These are phyloP conservation scores for Thumatha senex DNA, from an alignment of 2,888 invertebrate species.

Conservation along the genomic window DNA sequence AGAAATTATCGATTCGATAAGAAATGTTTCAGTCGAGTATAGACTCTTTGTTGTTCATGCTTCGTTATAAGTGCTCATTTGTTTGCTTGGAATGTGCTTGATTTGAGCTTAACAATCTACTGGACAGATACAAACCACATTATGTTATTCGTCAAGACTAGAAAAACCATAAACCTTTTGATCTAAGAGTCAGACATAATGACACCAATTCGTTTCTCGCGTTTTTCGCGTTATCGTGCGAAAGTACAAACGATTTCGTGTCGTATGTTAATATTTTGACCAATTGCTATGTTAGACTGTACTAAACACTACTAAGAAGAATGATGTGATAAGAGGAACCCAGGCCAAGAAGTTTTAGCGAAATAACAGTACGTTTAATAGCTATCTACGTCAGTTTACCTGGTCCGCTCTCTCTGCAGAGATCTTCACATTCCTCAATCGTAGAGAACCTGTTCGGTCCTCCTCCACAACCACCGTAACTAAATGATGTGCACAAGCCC, in stretches of 20 bases:
- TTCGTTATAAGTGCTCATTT: neutral
- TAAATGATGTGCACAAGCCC: constrained; percentile 87
- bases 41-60: constrained; percentile 4
- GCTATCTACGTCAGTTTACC: constrained; percentile 39
- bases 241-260: no score
- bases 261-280: no score
- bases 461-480: constrained; percentile 92
- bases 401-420: constrained; percentile 79
- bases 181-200: neutral
- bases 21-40: neutral
- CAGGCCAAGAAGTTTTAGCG: neutral
- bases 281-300: no score
- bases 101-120: neutral
- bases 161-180: neutral
- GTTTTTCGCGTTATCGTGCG: no score
- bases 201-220: neutral
- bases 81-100: no score
- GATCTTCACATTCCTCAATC: constrained; percentile 87
- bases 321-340: neutral
- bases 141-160: neutral
- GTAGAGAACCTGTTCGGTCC: constrained; percentile 93
- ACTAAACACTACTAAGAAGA: no score
- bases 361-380: neutral
- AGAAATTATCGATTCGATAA: no score
- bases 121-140: neutral